Conservation (phyloP, 2,797 vertebrate species). For the Carduelis carduelis region DNA sequence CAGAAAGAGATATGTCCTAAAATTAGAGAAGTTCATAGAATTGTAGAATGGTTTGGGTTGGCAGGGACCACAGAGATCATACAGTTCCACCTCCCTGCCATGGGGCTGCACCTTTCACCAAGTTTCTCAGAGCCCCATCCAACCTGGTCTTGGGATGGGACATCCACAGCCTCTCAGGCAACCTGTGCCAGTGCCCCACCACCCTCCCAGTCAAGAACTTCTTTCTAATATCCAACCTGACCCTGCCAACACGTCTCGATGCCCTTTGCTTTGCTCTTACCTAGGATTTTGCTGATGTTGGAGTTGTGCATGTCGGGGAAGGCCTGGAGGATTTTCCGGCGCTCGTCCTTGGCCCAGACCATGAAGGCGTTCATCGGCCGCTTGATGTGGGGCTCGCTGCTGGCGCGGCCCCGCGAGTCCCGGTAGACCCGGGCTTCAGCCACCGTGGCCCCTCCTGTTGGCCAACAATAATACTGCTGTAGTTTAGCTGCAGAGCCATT, state of each 20-base stretch:
- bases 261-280: constrained; percentile 73
- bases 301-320: constrained; percentile 99
- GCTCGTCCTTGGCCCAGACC: constrained; percentile 99
- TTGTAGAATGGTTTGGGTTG: not conserved
- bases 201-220: rapidly evolving
- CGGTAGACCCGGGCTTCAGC: constrained; percentile 97
- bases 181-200: rapidly evolving
- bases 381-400: constrained; percentile 98
- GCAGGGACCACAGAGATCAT: not conserved
- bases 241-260: too few relatives aligned
- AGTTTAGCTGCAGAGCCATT: constrained; percentile 92
- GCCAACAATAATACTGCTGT: constrained; percentile 95
- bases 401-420: constrained; percentile 93
- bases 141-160: rapidly evolving
- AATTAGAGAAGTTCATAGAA: not conserved
- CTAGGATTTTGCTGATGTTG: constrained; percentile 99
- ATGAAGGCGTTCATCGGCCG: constrained; percentile 99
- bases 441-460: constrained; percentile 97
- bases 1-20: not conserved
- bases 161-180: not conserved
- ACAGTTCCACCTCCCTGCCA: not conserved
- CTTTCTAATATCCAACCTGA: rapidly evolving
- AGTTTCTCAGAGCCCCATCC: not conserved
- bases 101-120: not conserved
- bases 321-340: constrained; percentile 98